These are phyloP conservation scores for Gambusia yucatana DNA, from an alignment of 2,797 vertebrate species.

Conservation along the genomic window DNA sequence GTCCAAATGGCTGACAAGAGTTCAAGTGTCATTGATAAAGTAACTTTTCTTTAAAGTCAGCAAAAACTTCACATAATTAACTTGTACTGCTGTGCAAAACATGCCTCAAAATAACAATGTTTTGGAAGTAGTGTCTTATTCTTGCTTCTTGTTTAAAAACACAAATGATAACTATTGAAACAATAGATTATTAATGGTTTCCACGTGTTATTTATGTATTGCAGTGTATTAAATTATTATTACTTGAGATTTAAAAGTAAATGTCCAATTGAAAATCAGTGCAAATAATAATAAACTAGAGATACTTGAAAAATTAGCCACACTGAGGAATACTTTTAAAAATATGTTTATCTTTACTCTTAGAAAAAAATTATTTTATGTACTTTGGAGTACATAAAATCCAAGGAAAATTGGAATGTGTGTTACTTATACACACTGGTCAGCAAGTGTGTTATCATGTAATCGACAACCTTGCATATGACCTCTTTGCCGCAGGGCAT, in stretches of 20 bases:
- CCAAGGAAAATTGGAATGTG: conserved; percentile 30
- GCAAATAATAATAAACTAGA: not conserved
- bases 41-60: not conserved
- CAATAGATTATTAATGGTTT: not conserved
- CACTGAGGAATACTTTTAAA: not conserved
- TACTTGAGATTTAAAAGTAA: not conserved
- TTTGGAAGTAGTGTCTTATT: not conserved
- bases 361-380: too few species aligned
- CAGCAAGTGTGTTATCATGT: conserved; percentile 65
- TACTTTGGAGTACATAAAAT: conserved; percentile 5
- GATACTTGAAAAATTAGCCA: not conserved
- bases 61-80: not conserved
- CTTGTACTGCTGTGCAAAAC: not conserved
- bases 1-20: not conserved
- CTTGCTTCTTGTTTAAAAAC: not conserved
- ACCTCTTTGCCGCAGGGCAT: conserved; percentile 71
- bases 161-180: not conserved
- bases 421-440: conserved; percentile 54
- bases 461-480: conserved; percentile 73
- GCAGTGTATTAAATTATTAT: not conserved
- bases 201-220: not conserved
- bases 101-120: not conserved
- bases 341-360: conserved; percentile 14
- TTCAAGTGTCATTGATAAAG: not conserved
- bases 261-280: not conserved